phyloP scores from a whole-genome alignment of 2,888 invertebrate species.

The Amphimallon solstitiale region DNA sequence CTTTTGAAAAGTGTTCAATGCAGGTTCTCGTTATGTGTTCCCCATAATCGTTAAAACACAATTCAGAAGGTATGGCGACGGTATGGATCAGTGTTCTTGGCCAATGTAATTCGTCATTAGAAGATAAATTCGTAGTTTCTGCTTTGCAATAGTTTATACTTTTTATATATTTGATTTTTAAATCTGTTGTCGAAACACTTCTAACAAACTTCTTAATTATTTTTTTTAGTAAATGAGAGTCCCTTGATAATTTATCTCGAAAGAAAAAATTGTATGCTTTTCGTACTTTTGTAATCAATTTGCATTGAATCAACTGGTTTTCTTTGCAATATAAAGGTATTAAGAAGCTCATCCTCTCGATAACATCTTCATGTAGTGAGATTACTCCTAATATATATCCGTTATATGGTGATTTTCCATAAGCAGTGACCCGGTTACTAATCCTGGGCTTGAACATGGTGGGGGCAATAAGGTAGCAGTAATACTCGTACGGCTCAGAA shows the following conservation, averaged over 20 bases:
- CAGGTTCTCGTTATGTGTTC: slow-evolving; percentile 12
- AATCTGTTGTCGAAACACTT: no score
- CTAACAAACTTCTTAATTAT: not conserved
- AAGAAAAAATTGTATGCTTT: not conserved
- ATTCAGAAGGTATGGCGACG: not conserved
- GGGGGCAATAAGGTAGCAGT: no score
- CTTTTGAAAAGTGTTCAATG: slow-evolving; percentile 14
- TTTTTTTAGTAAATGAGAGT: no score
- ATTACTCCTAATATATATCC: no score
- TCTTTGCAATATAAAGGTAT: no score
- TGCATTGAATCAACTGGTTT: not conserved
- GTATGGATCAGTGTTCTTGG: not conserved
- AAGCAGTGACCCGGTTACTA: no score
- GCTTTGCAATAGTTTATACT: slow-evolving; percentile 19
- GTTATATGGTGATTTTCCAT: no score
- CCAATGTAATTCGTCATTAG: not conserved
- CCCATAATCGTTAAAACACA: slow-evolving; percentile 20
- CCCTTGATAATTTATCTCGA: not conserved
- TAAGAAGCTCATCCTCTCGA: no score
- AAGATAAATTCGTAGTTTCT: not conserved
- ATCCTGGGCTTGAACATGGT: no score
- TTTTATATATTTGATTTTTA: not conserved
- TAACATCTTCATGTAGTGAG: no score
- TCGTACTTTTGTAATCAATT: not conserved
- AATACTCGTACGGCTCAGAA: no score